Base-by-base conservation (phyloP, 92 coral and sea anemone genomes). In the Pocillopora grandis region DNA sequence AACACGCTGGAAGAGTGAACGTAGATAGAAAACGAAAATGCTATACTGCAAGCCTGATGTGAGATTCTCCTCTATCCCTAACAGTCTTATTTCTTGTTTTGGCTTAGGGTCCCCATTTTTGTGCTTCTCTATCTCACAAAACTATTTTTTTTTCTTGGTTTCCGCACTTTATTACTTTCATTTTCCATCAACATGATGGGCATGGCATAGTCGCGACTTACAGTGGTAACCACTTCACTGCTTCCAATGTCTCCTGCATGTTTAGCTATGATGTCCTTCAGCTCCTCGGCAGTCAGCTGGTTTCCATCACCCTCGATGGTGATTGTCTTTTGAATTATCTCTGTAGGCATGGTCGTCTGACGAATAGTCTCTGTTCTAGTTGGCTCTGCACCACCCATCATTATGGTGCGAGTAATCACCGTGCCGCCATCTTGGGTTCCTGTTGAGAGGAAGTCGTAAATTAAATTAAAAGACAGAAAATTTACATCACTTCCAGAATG, bases 221-320 rank as follows among this genome's bases (percentile, higher is more conserved):
- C 98, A 88, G 94, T 91, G 37, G 95, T 92, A 61, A 94, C 95
- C 65, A 92, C 90, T 48, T 95, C 99, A 80, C 93, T 88, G 78
- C 81, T 87, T 64, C 76, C 84, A 10, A 80, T 48, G 2, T 78
- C 94, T 10, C 90, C 88, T 33, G 93, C 98, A 33, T 94, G 98
- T 60, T 94, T 90, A 1, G 98, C 94, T 92, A 96, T 94, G 89
- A 96, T 96, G 62, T 96, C 99, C 78, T 90, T 87, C 15, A 96
- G 92, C 74, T 96, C 99, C 80, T 90, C 87, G 1, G 99, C 98
- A 12, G 99, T 97, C 66, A 97, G 89, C 31, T 97, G 99, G 58
- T 92, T 90, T 49, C 99, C 99, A 86, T 97, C 99, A 23, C 99
- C 99, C 76, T 97, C 98, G 58, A 97, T 97, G 12, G 97, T 97